Conservation (phyloP, 1,140 invertebrate genomes). For the Sarcophaga bullata region DNA sequence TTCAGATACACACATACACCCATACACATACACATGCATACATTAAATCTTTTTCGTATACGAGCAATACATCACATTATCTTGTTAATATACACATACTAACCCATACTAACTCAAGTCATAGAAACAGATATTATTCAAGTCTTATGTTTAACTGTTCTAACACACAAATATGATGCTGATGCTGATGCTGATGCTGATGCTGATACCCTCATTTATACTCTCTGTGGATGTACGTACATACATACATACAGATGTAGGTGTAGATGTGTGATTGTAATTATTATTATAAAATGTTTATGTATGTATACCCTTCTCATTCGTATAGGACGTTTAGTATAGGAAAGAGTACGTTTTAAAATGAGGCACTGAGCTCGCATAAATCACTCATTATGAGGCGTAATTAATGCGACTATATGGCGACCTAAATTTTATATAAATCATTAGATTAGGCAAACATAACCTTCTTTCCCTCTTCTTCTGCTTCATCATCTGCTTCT, state of each 20-base stretch:
- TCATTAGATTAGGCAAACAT: slow-evolving; percentile 60
- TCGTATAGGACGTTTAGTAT: not conserved
- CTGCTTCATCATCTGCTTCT: not conserved
- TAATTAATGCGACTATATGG: slow-evolving; percentile 62
- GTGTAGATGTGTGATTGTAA: not conserved
- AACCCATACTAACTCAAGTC: too few species aligned
- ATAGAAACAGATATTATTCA: too few species aligned
- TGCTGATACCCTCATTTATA: too few species aligned
- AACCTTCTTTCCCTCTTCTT: slow-evolving; percentile 39
- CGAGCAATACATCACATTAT: too few species aligned
- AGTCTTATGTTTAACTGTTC: too few species aligned
- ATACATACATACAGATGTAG: not conserved
- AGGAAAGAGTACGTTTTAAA: not conserved
- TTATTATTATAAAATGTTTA: not conserved
- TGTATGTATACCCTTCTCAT: slow-evolving; percentile 7
- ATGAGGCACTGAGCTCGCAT: slow-evolving; percentile 52
- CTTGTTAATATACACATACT: too few species aligned
- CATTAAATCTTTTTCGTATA: not conserved
- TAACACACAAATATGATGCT: too few species aligned
- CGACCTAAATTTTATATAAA: slow-evolving; percentile 62
- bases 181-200: too few species aligned
- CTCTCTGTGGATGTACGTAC: not conserved
- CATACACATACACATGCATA: too few species aligned
- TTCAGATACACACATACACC: too few species aligned
- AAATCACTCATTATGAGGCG: slow-evolving; percentile 63